Evolutionary conservation across 2,888 invertebrate genomes (phyloP), one percentile per base, ranked within the genome.

Genomic region (Yponomeuta sedellus): DNA sequence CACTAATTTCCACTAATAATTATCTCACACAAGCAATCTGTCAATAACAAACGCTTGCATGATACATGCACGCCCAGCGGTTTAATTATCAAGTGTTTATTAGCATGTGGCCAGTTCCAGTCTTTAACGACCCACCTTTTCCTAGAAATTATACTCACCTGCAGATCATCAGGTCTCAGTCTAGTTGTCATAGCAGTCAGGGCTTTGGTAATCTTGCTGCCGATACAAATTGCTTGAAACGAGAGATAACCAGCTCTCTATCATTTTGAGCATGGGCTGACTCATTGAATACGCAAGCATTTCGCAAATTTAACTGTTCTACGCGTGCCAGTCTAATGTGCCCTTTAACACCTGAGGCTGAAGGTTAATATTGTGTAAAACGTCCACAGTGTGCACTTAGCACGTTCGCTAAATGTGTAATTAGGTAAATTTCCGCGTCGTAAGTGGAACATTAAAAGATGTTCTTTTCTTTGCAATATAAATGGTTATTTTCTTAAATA

Each of bases 1-100:
- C 34, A 34, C 34, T 34, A 34, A 64, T 56, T 64, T 64, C 25
- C 28, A 34, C n/a, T 28, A 16, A 28, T 10, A 28, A 34, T n/a
- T 63, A 63, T 63, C 44, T 19, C 40, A 63, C 39, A 63, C 40
- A 40, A 44, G 20, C 44, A 20, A 39, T 64, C 34, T 64, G 64
- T 64, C 64, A 64, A 64, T 64, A 64, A 19, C 57, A 57, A 56
- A 19, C 22, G 64, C 20, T 59, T 39, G 40, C 40, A 40, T 34
- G 19, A 16, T 12, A 59, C 39, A 39, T 65, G 65, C 65, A 64
- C 56, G 58, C 59, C 12, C 22, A 19, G 58, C 22, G 44, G 69
- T 69, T 70, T 72, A 72, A 78, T 78, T 78, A 77, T 75, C 73
- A 74, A 58, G n/a, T 58, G 20, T 58, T 19, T 11, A 58, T 58